Base-by-base conservation (phyloP, 2,888 invertebrate genomes). In the Torymus tubicola region DNA sequence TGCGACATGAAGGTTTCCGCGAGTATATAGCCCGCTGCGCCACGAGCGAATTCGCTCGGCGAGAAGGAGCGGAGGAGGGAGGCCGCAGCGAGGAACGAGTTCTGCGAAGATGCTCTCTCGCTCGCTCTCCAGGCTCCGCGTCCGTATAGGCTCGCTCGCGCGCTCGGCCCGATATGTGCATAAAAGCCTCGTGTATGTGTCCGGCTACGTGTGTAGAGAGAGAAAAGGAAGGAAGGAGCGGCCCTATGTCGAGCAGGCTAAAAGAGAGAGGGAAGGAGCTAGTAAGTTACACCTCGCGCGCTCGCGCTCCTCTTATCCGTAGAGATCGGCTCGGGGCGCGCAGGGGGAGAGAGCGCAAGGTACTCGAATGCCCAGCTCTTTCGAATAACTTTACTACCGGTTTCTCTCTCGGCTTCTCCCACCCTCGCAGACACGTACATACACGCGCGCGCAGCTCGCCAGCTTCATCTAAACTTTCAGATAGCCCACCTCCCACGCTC, bases 351-450 rank as follows among this genome's bases (percentile, higher is more conserved):
- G 86, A 83, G 84, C 85, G 85, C 85, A 87, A 86, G 85, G 85
- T 87, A 87, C 88, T 87, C 85, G 87, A 88, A 88, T 88, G 87
- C 88, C 84, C 85, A 82, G 85, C 83, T 87, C 87, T 85, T 71
- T 85, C 87, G 87, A 88, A 88, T 89, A 88, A 89, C 88, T 90
- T 90, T 90, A 90, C 90, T 90, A 90, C 90, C 89, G 88, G 89
- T 88, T 89, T 88, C 87, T 87, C 82, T 83, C 84, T 84, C 85
- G 86, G 16, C 12, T 63, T 57, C 42, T 10, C 50, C 11, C 31
- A 4, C 69, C n/a, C 57, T 14, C 31, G 31, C 31, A 31, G 31
- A 31, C 5, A 31, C 31, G 5, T 31, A 31, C 31, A 31, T 5
- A 31, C 5, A 3, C 31, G 5, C 5, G 31, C 31, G 5, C 31